Base-by-base conservation (phyloP, 2,888 invertebrate species). In the Thymelicus sylvestris region DNA sequence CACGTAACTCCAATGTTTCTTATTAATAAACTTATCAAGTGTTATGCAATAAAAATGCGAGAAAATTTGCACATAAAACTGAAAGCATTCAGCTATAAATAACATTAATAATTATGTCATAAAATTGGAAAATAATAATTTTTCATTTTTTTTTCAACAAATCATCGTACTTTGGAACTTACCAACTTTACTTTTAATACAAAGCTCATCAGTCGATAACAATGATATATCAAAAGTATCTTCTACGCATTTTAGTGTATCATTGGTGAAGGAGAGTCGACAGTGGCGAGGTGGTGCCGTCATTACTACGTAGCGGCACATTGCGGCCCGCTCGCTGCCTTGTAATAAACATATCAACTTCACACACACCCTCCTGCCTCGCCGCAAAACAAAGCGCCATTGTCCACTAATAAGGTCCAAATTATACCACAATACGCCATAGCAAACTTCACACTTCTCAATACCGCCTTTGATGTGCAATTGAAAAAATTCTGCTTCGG, bases 271-370 rank as follows among this genome's bases (percentile, higher is more conserved):
- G 48, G 50, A 66, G 59, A 66, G 41, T 64, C 31, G 66, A 73
- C 71, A 59, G 66, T 69, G 66, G 73, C 73, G 31, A 3, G 31
- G 31, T 31, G 31, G 67, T 69, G 74, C 76, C 73, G 76, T 79
- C 76, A 78, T 77, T 79, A 76, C 65, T 50, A 72, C 74, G 67
- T 68, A 73, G 74, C 73, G 67, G 73, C 52, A 64, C 69, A 19
- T 19, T 52, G 80, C 69, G 44, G 64, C 71, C 63, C 74, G 72
- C 76, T 75, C 77, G 75, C 77, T 75, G 79, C 80, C 84, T 79
- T 83, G 79, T 87, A 89, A 89, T 88, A 87, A 86, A 86, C 87
- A 84, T 88, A 89, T 89, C 89, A 84, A 81, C 86, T 85, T 88
- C 87, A 86, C 86, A 82, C 87, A 82, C 76, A 69, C 78, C 76